Conservation (phyloP, 2,113 vertebrate genomes). For the Lanius collurio region DNA sequence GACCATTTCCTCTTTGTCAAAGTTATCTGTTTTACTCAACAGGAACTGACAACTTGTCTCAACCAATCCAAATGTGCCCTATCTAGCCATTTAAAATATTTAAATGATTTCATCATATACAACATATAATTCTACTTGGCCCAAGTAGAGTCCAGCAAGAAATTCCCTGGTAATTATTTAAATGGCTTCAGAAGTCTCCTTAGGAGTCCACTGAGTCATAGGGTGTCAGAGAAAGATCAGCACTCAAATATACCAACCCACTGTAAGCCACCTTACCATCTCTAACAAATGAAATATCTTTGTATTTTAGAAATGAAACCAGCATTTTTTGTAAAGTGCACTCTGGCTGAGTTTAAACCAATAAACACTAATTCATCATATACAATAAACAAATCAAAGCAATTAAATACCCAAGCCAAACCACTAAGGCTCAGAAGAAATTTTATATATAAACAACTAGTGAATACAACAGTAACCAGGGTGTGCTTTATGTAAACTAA, state of each 20-base stretch:
- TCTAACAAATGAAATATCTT: not conserved
- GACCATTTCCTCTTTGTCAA: not conserved
- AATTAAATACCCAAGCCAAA: slow-evolving; percentile 20
- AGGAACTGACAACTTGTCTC: not conserved
- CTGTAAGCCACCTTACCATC: not conserved
- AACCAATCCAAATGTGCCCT: not conserved
- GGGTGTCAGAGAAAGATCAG: not conserved
- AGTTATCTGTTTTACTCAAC: not conserved
- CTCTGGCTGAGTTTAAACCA: not conserved
- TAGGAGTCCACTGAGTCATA: not conserved
- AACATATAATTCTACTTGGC: not conserved
- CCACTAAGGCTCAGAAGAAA: not conserved
- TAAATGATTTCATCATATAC: fast-evolving
- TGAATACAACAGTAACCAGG: not conserved
- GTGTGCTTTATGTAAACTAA: slow-evolving; percentile 2
- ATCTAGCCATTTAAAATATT: not conserved
- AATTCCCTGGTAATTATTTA: not conserved
- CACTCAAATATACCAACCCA: not conserved
- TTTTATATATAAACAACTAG: not conserved
- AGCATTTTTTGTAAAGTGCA: not conserved
- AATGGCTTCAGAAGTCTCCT: not conserved
- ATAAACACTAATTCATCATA: slow-evolving; percentile 36
- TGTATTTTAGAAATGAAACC: not conserved
- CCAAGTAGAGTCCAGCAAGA: not conserved
- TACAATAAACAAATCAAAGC: slow-evolving; percentile 32